Percentiles rank a stretch among this genome's conserved stretches.
phyloP scores from a whole-genome alignment of 2,888 invertebrate genomes.

The Taphrorychus bicolor region DNA sequence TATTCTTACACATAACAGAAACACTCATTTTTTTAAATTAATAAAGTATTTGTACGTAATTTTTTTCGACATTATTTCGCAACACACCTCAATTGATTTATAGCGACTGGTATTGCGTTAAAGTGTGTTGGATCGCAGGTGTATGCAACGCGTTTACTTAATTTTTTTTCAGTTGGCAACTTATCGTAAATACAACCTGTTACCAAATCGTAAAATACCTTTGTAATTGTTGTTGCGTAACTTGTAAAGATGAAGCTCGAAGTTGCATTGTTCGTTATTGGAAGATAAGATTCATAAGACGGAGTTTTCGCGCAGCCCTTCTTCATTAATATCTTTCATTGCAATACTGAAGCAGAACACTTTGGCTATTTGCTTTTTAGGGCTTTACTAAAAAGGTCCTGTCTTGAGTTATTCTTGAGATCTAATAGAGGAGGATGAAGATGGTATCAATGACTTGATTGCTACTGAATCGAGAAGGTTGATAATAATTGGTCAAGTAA shows the following conservation, averaged over 20 bases:
- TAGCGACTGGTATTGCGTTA: conserved; percentile 19
- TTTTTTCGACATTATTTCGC: conserved; percentile 12
- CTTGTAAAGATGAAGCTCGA: conserved; percentile 31
- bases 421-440: too few species aligned
- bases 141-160: conserved; percentile 8
- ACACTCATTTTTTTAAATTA: neutral
- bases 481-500: too few species aligned
- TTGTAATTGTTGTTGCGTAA: conserved; percentile 36
- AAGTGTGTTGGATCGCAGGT: conserved; percentile 10
- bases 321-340: too few species aligned
- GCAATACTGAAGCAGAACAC: too few species aligned
- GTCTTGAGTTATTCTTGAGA: too few species aligned
- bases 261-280: conserved; percentile 34
- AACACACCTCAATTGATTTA: conserved; percentile 7
- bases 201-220: conserved; percentile 34
- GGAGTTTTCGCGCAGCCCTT: conserved; percentile 12
- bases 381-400: too few species aligned
- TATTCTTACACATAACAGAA: too few species aligned
- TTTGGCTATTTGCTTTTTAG: too few species aligned
- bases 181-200: conserved; percentile 27
- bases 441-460: too few species aligned
- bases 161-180: conserved; percentile 17
- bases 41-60: neutral
- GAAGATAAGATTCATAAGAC: conserved; percentile 21
- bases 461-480: too few species aligned